Base-by-base conservation (phyloP, 2,888 invertebrate genomes). In the Patella pellucida region DNA sequence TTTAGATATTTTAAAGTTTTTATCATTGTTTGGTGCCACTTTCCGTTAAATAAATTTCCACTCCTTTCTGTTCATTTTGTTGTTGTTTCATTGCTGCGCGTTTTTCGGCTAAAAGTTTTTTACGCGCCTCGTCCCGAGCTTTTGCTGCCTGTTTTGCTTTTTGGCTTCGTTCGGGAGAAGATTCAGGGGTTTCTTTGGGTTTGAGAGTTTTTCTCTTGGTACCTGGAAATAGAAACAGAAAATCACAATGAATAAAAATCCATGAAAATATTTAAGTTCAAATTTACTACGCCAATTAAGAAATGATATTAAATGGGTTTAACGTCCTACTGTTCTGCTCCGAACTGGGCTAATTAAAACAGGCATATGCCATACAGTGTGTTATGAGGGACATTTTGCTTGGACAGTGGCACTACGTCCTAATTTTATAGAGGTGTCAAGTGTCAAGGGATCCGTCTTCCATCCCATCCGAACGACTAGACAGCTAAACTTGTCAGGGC, bases 31-130 rank as follows among this genome's bases (percentile, higher is more conserved):
- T 73, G 23, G 27, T 56, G 23, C 19, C 23, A 23, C 56, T 56
- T 54, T 84, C 84, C 3, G 83, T 71, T 52, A 83, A 72, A 70
- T 76, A 84, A 50, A 84, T 84, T 76, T 84, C 83, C 51, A 84
- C 78, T 19, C 83, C 83, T 68, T 78, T 72, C 56, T 72, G 67
- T 68, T 80, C 75, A 31, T 81, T 76, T n/a, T 81, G 78, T 75
- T 85, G 81, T 77, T 89, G 87, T 77, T 88, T 86, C 84, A 89
- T 85, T 51, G 89, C 94, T 81, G 93, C 92, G 89, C 95, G 93
- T 90, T 93, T 94, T 87, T 93, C 95, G 85, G 96, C 96, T 82
- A 96, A 91, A 93, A 97, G 93, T 84, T 95, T 95, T 85, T 95
- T 95, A 80, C 97, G 93, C 68, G 95, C 95, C 82, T 93, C 93